These are phyloP conservation scores for Silurus asotus DNA, from an alignment of 2,113 vertebrate genomes.

Conservation along the genomic window DNA sequence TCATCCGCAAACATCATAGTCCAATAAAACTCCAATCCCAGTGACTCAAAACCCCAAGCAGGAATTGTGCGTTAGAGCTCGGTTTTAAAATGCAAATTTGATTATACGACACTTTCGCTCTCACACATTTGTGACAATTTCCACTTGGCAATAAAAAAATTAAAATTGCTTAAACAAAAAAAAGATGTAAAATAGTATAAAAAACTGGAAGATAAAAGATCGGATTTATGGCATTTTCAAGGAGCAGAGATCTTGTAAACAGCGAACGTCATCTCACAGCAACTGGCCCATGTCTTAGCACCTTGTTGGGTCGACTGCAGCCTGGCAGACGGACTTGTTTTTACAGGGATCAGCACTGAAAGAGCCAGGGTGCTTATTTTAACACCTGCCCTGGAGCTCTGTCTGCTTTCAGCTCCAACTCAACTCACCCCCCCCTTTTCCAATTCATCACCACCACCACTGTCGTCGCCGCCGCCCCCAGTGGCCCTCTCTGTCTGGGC, in stretches of 20 bases:
- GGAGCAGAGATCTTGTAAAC: slow-evolving; percentile 55
- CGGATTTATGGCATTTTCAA: slow-evolving; percentile 49
- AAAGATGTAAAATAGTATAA: background rate
- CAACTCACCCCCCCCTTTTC: slow-evolving; percentile 33
- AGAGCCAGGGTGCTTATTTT: slow-evolving; percentile 75
- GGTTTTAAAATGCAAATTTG: slow-evolving; percentile 50
- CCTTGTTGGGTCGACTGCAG: slow-evolving; percentile 55
- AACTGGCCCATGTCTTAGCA: slow-evolving; percentile 54
- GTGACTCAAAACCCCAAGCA: slow-evolving; percentile 22
- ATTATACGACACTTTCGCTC: slow-evolving; percentile 36
- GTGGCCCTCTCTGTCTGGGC: slow-evolving; percentile 75
- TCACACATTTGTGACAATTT: slow-evolving; percentile 30
- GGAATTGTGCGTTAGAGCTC: slow-evolving; percentile 4
- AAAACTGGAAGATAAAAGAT: slow-evolving; percentile 41
- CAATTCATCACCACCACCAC: slow-evolving; percentile 31
- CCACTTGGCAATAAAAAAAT: slow-evolving; percentile 26
- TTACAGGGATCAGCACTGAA: slow-evolving; percentile 56
- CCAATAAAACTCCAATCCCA: slow-evolving; percentile 4
- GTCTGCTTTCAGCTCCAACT: slow-evolving; percentile 67
- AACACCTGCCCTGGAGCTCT: slow-evolving; percentile 78
- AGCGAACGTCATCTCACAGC: slow-evolving; percentile 48
- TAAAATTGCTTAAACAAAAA: background rate
- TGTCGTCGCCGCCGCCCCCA: slow-evolving; percentile 61
- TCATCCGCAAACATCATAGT: no score
- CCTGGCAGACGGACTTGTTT: slow-evolving; percentile 57